Evolutionary conservation across 2,113 vertebrate genomes (phyloP).

Genomic region (Cottus gobio): DNA sequence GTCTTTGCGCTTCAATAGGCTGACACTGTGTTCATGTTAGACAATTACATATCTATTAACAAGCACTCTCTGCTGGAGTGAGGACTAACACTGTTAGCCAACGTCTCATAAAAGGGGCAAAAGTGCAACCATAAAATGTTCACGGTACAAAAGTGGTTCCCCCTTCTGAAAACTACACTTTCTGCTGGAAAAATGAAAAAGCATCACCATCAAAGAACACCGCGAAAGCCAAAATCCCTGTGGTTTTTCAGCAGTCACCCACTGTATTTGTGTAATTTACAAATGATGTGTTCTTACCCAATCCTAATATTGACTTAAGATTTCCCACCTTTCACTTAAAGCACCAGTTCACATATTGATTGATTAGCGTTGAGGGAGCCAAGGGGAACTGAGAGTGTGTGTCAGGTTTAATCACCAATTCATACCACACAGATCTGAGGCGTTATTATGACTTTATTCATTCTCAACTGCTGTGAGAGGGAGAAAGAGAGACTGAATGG

Average conservation of each 20-base stretch:
- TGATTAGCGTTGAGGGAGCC: conserved; percentile 56
- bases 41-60: neutral
- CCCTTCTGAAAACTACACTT: conserved; percentile 39
- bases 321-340: conserved; percentile 55
- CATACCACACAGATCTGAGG: conserved; percentile 37
- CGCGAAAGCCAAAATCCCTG: conserved; percentile 34
- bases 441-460: conserved; percentile 18
- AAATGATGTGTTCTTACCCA: conserved; percentile 66
- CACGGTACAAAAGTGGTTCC: conserved; percentile 21
- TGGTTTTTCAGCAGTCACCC: conserved; percentile 62
- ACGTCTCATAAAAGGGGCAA: conserved; percentile 16
- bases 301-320: conserved; percentile 75
- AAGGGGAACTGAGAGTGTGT: conserved; percentile 40
- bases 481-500: neutral
- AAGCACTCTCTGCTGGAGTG: conserved; percentile 7
- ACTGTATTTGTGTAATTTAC: conserved; percentile 62
- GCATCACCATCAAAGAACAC: conserved; percentile 49
- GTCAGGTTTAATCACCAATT: conserved; percentile 64
- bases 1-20: neutral
- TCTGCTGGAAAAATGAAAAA: conserved; percentile 47
- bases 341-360: conserved; percentile 59
- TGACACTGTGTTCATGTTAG: conserved; percentile 1
- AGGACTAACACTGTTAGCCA: conserved; percentile 14
- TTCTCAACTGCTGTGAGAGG: neutral
- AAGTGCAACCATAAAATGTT: conserved; percentile 4